These are phyloP conservation scores for Trochalopteron elliotii DNA, from an alignment of 2,113 vertebrate species.

Conservation along the genomic window DNA sequence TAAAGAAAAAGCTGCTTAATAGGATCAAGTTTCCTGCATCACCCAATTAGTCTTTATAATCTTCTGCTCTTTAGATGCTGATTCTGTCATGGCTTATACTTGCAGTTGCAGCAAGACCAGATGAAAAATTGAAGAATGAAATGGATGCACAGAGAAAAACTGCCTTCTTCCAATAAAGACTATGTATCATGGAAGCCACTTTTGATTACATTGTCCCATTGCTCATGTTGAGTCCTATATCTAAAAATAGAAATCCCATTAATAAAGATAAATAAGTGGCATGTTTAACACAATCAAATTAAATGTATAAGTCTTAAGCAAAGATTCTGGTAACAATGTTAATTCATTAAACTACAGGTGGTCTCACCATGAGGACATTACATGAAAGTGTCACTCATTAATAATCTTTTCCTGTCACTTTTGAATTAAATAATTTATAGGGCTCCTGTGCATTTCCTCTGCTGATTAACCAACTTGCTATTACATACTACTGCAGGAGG, in stretches of 20 bases:
- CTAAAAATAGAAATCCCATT: slow-evolving; percentile 53
- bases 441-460: slow-evolving; percentile 38
- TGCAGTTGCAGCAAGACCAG: background rate
- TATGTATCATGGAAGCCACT: background rate
- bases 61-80: background rate
- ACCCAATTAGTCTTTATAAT: background rate
- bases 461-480: background rate
- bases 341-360: slow-evolving; percentile 33
- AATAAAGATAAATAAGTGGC: slow-evolving; percentile 35
- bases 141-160: background rate
- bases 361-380: background rate
- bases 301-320: slow-evolving; percentile 8
- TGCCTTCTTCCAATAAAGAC: background rate
- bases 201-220: background rate
- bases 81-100: background rate
- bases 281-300: slow-evolving; percentile 18
- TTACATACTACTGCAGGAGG: slow-evolving; percentile 7
- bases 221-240: background rate
- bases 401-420: slow-evolving; percentile 43
- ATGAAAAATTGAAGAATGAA: background rate
- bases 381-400: slow-evolving; percentile 6
- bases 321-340: slow-evolving; percentile 6
- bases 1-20: background rate
- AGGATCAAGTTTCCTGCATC: background rate
- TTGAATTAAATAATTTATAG: slow-evolving; percentile 32